Evolutionary conservation across 2,888 invertebrate genomes (phyloP).

Genomic region (Amphiduros pacificus): DNA sequence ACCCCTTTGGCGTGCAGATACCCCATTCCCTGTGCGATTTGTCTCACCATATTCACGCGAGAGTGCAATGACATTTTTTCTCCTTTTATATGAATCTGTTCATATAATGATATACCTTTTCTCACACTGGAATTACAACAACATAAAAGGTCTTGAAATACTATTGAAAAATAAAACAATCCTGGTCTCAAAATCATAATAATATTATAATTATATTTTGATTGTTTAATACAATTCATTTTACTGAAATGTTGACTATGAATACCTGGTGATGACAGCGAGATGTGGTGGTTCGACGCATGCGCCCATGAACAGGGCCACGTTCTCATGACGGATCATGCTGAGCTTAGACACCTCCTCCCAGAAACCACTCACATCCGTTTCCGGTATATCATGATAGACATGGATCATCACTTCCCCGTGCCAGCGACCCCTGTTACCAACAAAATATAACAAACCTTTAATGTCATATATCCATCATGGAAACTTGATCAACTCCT

Average conservation of each 20-base stretch:
- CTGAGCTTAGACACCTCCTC: conserved; percentile 54
- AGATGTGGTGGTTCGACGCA: conserved; percentile 55
- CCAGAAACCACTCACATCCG: conserved; percentile 33
- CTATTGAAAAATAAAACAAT: too few relatives aligned
- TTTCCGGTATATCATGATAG: conserved; percentile 34
- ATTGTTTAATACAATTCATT: too few relatives aligned
- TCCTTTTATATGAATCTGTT: conserved; percentile 49
- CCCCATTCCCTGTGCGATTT: conserved; percentile 60
- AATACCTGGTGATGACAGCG: conserved; percentile 59
- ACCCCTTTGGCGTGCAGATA: conserved; percentile 63
- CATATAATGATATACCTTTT: conserved; percentile 56
- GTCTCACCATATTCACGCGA: conserved; percentile 54
- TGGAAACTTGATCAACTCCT: too few relatives aligned
- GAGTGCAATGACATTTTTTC: conserved; percentile 49
- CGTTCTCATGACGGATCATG: conserved; percentile 61
- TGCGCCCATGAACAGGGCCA: conserved; percentile 62
- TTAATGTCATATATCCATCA: background rate
- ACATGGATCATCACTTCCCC: conserved; percentile 60
- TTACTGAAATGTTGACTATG: too few relatives aligned
- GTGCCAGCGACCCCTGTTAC: conserved; percentile 55
- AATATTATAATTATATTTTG: too few relatives aligned
- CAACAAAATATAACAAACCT: background rate
- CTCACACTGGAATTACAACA: conserved; percentile 50
- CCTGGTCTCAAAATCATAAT: too few relatives aligned
- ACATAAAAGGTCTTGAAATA: too few relatives aligned